A percentile compares a stretch with the other conserved stretches of the same genome.
Evolutionary conservation across 2,888 invertebrate species (phyloP).

Genomic region (Saturnia japonica): DNA sequence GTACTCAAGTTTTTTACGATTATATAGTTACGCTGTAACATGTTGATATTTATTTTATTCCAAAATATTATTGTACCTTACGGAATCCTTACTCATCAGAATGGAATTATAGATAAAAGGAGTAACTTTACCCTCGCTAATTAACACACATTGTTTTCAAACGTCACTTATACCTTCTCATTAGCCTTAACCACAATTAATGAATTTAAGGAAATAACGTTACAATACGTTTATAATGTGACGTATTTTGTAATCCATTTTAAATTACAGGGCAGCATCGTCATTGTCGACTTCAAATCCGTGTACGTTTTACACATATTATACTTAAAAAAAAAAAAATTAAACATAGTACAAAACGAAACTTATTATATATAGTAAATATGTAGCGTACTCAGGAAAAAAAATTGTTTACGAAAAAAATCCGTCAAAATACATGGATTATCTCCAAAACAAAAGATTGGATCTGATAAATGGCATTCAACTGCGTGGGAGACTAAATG

Average conservation of each 20-base stretch:
- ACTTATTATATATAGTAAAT: background rate
- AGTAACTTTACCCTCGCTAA: background rate
- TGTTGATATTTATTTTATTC: background rate
- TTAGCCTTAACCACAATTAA: background rate
- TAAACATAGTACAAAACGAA: background rate
- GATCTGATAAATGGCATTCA: conserved; percentile 36
- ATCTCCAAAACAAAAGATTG: conserved; percentile 39
- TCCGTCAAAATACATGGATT: conserved; percentile 34
- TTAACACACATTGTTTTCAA: background rate
- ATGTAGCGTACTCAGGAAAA: conserved; percentile 21
- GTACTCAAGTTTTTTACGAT: background rate
- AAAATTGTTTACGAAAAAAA: conserved; percentile 31
- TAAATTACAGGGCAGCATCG: background rate
- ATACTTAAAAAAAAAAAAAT: background rate
- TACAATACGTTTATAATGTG: background rate
- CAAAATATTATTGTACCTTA: background rate
- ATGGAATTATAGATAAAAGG: background rate
- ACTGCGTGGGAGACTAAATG: conserved; percentile 22
- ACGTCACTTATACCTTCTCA: background rate
- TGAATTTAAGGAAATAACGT: background rate
- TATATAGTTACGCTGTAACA: background rate
- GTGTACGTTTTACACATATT: background rate
- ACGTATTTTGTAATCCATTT: background rate
- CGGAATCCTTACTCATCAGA: background rate
- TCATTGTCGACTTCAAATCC: background rate